Base-by-base conservation (phyloP, 2,797 vertebrate genomes). In the Syndactyla subalaris region DNA sequence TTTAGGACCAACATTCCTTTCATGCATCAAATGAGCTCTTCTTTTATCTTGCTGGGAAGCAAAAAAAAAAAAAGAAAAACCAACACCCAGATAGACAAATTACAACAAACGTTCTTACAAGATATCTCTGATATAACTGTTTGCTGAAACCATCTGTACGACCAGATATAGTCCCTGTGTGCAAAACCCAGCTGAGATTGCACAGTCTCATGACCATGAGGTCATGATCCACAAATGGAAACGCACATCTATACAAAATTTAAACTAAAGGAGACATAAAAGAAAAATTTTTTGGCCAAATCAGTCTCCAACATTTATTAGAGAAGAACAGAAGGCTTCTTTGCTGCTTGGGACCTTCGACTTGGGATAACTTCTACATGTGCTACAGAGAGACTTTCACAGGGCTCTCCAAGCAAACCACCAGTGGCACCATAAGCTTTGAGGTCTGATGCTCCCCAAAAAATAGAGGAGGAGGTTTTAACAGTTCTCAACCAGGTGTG, bases 91-190 rank as follows among this genome's bases (percentile, higher is more conserved):
- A 59, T 1, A 88, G 70, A 81, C 73, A 86, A 94, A 96, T 89
- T 87, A 57, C 12, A 91, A 57, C 34, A 93, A 73, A 16, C 30
- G 68, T 78, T 88, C 74, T 55, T 91, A 87, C 68, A 90, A 95
- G 94, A 84, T 49, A 89, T n/a, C 70, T 86, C 93, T 79, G 72
- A 88, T 67, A 57, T 14, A 63, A 71, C 59, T 93, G 92, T 96
- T 95, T 92, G 85, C 95, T 87, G 10, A 71, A 96, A 97, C 93
- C 94, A 97, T 93, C 96, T 97, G 95, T 74, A 49, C 7, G 77
- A 82, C 41, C 51, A 48, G 43, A 81, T 41, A 75, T 19, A 63
- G 63, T 15, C 74, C 84, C 30, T 72, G 68, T 80, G 88, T 62
- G 84, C 85, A 88, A 43, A 79, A 51, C 41, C 62, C 95, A 96